phyloP scores from a whole-genome alignment of 2,797 vertebrate genomes.

The Caiman crocodilus region DNA sequence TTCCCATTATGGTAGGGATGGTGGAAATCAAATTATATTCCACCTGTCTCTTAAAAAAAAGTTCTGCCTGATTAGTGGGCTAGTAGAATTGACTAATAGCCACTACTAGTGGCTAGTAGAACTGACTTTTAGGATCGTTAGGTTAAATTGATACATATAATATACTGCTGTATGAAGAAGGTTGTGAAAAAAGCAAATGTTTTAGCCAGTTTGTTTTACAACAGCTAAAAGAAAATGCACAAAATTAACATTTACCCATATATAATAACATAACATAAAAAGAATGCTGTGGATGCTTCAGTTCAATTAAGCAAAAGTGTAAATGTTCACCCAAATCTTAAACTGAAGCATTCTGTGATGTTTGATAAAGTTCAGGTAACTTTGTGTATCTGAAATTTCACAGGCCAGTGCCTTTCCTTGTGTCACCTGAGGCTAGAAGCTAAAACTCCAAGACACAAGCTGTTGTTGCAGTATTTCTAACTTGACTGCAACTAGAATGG shows the following conservation, averaged over 20 bases:
- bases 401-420: background rate
- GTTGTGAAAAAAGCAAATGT: background rate
- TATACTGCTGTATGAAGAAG: rapidly evolving
- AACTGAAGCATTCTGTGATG: background rate
- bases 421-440: background rate
- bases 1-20: background rate
- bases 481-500: background rate
- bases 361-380: background rate
- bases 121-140: too few species aligned
- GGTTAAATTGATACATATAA: too few species aligned
- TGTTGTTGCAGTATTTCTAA: background rate
- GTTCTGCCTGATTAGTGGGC: background rate
- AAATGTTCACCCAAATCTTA: background rate
- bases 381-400: background rate
- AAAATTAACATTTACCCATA: background rate
- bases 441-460: rapidly evolving
- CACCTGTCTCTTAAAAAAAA: background rate
- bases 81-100: too few species aligned
- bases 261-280: background rate
- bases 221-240: background rate
- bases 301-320: background rate
- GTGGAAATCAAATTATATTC: too few species aligned
- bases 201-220: background rate
- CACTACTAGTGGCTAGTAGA: too few species aligned
- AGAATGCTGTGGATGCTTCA: background rate